Conservation (phyloP, 2,888 invertebrate genomes). For the Horisme vitalbata region DNA sequence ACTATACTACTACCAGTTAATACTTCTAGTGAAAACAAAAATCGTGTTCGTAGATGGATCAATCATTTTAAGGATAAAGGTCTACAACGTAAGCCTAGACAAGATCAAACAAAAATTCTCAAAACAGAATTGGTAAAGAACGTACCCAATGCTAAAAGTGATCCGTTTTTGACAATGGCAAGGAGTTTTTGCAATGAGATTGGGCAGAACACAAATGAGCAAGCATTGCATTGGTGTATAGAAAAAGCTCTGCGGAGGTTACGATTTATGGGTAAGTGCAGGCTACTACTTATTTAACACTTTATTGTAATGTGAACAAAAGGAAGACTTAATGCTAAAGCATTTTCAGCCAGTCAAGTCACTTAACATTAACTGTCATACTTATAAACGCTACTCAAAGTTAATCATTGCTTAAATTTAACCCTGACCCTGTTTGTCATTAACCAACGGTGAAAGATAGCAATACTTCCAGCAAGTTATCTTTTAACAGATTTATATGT, state of each 20-base stretch:
- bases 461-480: no score
- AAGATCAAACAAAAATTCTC: neutral
- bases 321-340: no score
- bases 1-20: slow-evolving; percentile 56
- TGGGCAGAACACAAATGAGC: slow-evolving; percentile 52
- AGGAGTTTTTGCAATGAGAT: slow-evolving; percentile 66
- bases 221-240: slow-evolving; percentile 63
- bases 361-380: no score
- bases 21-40: slow-evolving; percentile 33
- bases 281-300: no score
- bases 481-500: no score
- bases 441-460: no score
- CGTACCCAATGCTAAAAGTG: slow-evolving; percentile 20
- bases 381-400: no score
- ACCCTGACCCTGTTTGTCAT: no score
- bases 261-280: slow-evolving; percentile 56
- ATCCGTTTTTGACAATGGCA: slow-evolving; percentile 64
- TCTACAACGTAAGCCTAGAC: slow-evolving; percentile 5
- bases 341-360: no score
- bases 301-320: no score
- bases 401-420: no score
- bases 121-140: slow-evolving; percentile 30
- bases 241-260: slow-evolving; percentile 66
- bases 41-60: slow-evolving; percentile 64
- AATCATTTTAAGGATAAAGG: slow-evolving; percentile 47